phyloP scores from a whole-genome alignment of 35 echinoderm and acorn worm species.

The Heliocidaris erythrogramma region DNA sequence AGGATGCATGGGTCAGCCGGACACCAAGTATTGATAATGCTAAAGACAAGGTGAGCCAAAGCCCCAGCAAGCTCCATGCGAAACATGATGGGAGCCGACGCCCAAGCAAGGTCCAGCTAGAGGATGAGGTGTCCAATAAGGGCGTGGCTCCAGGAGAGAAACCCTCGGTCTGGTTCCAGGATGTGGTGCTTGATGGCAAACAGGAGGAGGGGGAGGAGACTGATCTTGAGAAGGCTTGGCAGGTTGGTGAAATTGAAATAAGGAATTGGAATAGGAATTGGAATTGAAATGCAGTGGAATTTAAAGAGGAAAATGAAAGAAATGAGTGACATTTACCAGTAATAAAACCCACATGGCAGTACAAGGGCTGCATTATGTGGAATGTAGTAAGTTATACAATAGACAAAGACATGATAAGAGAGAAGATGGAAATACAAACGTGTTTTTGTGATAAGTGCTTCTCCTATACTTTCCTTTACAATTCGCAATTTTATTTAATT shows the following conservation, averaged over 20 bases:
- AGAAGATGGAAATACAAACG: no score
- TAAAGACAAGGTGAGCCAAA: neutral
- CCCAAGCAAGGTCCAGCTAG: neutral
- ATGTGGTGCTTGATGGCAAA: neutral
- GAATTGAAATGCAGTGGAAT: neutral
- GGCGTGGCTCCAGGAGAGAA: neutral
- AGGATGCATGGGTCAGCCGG: neutral
- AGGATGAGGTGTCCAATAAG: neutral
- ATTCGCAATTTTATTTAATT: no score
- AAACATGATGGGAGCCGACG: neutral
- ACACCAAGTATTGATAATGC: neutral
- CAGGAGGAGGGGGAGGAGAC: slow-evolving; percentile 61
- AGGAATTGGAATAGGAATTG: neutral
- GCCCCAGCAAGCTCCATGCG: slow-evolving; percentile 14
- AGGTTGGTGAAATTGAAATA: slow-evolving; percentile 49
- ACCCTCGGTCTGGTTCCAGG: slow-evolving; percentile 63
- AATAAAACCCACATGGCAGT: no score
- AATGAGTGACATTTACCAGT: no score
- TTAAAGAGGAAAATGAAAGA: no score
- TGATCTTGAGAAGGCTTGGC: slow-evolving; percentile 78
- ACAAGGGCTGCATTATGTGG: no score
- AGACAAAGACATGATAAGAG: no score
- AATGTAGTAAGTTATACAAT: no score
- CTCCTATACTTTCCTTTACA: no score
- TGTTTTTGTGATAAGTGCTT: no score